Percentiles rank a stretch among this genome's conserved stretches.
phyloP scores from a whole-genome alignment of 2,888 invertebrate species.

The Habroteleia sp. region DNA sequence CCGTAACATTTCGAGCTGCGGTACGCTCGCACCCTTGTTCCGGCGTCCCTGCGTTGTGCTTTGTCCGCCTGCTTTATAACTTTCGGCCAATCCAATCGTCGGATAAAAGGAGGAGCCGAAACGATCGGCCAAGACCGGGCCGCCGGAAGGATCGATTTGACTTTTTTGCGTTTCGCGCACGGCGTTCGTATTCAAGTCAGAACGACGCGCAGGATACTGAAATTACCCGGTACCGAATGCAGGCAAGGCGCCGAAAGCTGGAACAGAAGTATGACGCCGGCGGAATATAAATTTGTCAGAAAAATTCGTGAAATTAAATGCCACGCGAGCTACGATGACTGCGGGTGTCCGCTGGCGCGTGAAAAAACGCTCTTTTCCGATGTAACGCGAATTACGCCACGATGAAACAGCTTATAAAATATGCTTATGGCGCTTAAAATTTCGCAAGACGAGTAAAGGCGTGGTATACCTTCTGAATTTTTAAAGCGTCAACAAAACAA shows the following conservation, averaged over 20 bases:
- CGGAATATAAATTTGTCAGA: slow-evolving; percentile 60
- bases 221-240: slow-evolving; percentile 46
- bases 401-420: slow-evolving; percentile 59
- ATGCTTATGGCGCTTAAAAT: slow-evolving; percentile 46
- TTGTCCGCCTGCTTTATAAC: slow-evolving; percentile 39
- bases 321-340: slow-evolving; percentile 50
- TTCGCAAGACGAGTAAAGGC: slow-evolving; percentile 35
- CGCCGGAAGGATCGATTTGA: slow-evolving; percentile 50
- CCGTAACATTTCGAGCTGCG: slow-evolving; percentile 35
- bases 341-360: slow-evolving; percentile 52
- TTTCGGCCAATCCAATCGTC: slow-evolving; percentile 42
- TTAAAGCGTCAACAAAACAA: slow-evolving; percentile 13
- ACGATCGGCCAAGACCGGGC: slow-evolving; percentile 37
- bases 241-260: slow-evolving; percentile 56
- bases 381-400: slow-evolving; percentile 57
- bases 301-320: slow-evolving; percentile 61
- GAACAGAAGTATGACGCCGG: slow-evolving; percentile 55
- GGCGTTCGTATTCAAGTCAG: slow-evolving; percentile 57
- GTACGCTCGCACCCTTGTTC: slow-evolving; percentile 18
- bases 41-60: slow-evolving; percentile 30
- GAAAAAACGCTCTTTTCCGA: slow-evolving; percentile 44
- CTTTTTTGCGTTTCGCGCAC: slow-evolving; percentile 27
- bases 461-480: slow-evolving; percentile 20
- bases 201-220: slow-evolving; percentile 47
- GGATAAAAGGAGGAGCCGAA: slow-evolving; percentile 48